A percentile compares a stretch with the other conserved stretches of the same genome.
phyloP scores from a whole-genome alignment of 2,797 vertebrate genomes.

The Paguma larvata region DNA sequence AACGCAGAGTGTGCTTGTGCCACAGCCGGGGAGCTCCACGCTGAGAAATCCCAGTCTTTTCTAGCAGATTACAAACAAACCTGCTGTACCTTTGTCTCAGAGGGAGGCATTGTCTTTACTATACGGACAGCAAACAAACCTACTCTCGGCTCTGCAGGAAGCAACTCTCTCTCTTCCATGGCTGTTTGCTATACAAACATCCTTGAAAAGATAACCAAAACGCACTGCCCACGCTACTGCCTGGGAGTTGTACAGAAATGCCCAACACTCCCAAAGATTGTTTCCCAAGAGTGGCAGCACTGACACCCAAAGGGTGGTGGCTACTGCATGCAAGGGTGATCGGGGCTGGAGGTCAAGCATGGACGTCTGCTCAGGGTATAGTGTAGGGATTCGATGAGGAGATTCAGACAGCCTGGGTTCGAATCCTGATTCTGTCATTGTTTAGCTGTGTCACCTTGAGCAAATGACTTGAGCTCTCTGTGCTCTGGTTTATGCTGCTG shows the following conservation, averaged over 20 bases:
- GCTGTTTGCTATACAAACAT: slow-evolving; percentile 1
- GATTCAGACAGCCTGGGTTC: background rate
- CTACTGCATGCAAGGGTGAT: background rate
- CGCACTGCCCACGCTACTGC: background rate
- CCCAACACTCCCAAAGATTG: background rate
- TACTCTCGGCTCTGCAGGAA: background rate
- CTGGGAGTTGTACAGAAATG: background rate
- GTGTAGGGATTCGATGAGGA: background rate
- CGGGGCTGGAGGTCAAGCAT: background rate
- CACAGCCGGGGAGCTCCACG: background rate
- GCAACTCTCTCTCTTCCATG: background rate
- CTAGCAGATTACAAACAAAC: background rate
- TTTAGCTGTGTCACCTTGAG: background rate
- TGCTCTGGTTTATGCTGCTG: background rate
- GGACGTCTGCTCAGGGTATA: background rate
- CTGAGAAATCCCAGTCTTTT: background rate
- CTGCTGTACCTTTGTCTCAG: background rate
- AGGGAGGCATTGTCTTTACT: background rate
- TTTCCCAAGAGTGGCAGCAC: background rate
- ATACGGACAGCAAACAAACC: background rate
- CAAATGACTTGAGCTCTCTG: background rate
- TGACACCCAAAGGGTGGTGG: background rate
- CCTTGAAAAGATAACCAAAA: background rate
- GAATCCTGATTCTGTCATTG: background rate
- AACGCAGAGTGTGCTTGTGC: background rate